These are phyloP conservation scores for Actinemys pallida DNA, from an alignment of 2,113 vertebrate species.

Conservation along the genomic window DNA sequence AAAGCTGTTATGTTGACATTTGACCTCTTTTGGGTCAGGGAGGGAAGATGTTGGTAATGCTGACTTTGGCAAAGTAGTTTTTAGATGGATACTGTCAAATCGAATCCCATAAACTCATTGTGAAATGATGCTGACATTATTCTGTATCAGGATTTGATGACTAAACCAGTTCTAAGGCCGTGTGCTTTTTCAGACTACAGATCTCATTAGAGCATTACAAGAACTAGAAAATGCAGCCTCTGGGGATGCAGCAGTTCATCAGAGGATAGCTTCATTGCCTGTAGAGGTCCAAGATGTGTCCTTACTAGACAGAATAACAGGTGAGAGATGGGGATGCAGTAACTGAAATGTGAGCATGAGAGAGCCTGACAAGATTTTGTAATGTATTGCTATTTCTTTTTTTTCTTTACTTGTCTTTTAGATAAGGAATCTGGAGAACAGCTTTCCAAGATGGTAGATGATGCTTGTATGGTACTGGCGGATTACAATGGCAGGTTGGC, in stretches of 20 bases:
- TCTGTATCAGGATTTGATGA: conserved; percentile 7
- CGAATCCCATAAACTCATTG: neutral
- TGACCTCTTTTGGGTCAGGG: too few relatives aligned
- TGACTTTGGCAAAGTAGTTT: neutral
- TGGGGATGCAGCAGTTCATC: conserved; percentile 93
- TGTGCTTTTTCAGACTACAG: conserved; percentile 87
- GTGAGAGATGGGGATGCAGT: conserved; percentile 75
- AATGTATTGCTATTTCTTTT: conserved; percentile 34
- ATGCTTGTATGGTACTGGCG: conserved; percentile 97
- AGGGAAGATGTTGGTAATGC: neutral
- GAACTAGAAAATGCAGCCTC: conserved; percentile 98
- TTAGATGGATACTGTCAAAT: neutral
- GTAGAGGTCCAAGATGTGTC: conserved; percentile 96
- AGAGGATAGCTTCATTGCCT: conserved; percentile 95
- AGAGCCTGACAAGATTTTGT: neutral
- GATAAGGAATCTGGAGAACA: conserved; percentile 86
- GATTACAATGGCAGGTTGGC: conserved; percentile 99
- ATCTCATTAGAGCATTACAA: conserved; percentile 96
- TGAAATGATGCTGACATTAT: neutral
- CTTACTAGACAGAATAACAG: conserved; percentile 95
- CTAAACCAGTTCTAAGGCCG: conserved; percentile 65
- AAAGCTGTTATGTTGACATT: neutral
- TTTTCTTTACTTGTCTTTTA: conserved; percentile 67
- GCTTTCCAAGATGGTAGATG: conserved; percentile 89
- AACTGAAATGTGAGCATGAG: neutral